Evolutionary conservation across 2,797 vertebrate species (phyloP).

Genomic region (Clarias laeviceps): DNA sequence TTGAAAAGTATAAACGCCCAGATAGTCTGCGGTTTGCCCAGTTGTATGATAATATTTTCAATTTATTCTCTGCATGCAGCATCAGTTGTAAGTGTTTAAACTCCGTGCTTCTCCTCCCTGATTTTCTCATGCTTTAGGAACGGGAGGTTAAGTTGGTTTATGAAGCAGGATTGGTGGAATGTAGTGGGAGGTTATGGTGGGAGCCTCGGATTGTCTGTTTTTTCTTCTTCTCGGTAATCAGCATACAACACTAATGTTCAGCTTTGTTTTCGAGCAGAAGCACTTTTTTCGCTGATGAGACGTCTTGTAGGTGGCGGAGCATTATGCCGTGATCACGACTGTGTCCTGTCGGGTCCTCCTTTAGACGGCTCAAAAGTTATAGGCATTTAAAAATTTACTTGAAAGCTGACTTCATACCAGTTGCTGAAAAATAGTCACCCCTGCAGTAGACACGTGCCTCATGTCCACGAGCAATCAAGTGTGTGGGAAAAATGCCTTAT

Average conservation of each 20-base stretch:
- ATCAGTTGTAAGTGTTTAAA: not conserved
- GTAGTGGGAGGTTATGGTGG: slow-evolving; percentile 23
- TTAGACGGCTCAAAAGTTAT: not conserved
- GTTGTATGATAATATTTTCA: slow-evolving; percentile 11
- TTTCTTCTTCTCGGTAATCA: slow-evolving; percentile 9
- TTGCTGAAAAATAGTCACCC: not conserved
- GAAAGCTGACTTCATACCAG: not conserved
- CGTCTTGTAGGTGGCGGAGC: not conserved
- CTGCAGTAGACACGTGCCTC: not conserved
- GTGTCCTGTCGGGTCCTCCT: not conserved
- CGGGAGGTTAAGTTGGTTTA: slow-evolving; percentile 13
- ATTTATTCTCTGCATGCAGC: not conserved
- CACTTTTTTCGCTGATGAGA: not conserved
- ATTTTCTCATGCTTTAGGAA: slow-evolving; percentile 17
- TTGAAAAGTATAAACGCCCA: slow-evolving; percentile 14
- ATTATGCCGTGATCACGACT: not conserved
- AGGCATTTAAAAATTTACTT: not conserved
- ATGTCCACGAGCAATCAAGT: not conserved
- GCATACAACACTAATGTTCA: not conserved
- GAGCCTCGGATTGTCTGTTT: slow-evolving; percentile 16
- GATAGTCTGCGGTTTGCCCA: slow-evolving; percentile 21
- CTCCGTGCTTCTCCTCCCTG: slow-evolving; percentile 1
- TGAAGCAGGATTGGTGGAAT: slow-evolving; percentile 26
- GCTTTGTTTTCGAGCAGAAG: not conserved
- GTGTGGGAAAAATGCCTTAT: slow-evolving; percentile 8